These are phyloP conservation scores for Apis laboriosa DNA, from an alignment of 1,140 invertebrate species.

Conservation along the genomic window DNA sequence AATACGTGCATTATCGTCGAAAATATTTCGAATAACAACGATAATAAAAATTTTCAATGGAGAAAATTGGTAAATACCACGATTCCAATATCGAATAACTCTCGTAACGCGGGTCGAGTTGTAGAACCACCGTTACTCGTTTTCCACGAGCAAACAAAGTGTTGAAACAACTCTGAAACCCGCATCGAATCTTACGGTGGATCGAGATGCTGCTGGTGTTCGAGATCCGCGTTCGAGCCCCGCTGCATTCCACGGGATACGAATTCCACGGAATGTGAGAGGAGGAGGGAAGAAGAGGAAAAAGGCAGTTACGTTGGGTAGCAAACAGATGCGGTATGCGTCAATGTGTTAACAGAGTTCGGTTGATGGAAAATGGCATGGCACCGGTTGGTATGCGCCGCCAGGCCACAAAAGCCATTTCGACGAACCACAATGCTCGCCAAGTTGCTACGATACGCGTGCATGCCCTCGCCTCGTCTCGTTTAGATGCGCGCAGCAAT, in stretches of 20 bases:
- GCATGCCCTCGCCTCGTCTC: constrained; percentile 21
- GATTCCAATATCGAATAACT: no score
- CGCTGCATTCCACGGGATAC: not conserved
- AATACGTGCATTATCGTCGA: no score
- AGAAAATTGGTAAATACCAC: no score
- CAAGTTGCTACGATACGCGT: constrained; percentile 35
- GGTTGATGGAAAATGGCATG: constrained; percentile 70
- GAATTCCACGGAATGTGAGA: not conserved
- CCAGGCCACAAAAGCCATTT: constrained; percentile 76
- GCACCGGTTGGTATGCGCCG: constrained; percentile 67
- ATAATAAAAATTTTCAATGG: no score
- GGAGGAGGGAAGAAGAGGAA: not conserved
- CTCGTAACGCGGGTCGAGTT: no score
- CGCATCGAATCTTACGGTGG: not conserved
- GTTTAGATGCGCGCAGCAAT: constrained; percentile 62
- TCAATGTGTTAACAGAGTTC: constrained; percentile 68
- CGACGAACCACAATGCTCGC: constrained; percentile 76
- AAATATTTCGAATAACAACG: no score
- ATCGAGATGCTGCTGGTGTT: no score
- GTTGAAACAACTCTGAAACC: not conserved
- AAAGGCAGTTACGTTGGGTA: constrained; percentile 34
- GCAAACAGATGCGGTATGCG: constrained; percentile 46
- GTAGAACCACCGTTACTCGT: no score
- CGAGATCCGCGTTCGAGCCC: no score
- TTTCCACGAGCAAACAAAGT: no score